Evolutionary conservation across 2,113 vertebrate genomes (phyloP).

Genomic region (Eublepharis macularius): DNA sequence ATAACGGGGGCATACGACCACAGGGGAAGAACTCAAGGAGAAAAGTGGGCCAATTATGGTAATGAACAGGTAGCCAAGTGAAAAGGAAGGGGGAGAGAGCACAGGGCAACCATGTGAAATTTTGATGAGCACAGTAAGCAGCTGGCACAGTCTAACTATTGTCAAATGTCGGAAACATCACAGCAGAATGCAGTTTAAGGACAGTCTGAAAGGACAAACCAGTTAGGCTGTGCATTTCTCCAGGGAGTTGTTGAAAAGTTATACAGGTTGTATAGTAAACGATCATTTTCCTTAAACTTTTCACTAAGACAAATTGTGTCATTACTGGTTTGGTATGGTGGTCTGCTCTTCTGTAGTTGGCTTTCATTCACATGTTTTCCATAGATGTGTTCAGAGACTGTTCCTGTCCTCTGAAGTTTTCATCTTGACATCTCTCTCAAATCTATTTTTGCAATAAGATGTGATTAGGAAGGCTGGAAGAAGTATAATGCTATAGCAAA

Average conservation of each 20-base stretch:
- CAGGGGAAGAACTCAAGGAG: conserved; percentile 57
- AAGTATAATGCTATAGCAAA: neutral
- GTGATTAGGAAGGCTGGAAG: neutral
- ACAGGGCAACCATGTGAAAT: conserved; percentile 31
- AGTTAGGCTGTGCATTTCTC: conserved; percentile 1
- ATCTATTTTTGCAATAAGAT: neutral
- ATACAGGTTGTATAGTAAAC: neutral
- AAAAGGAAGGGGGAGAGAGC: conserved; percentile 30
- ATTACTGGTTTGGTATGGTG: conserved; percentile 14
- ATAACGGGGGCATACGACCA: conserved; percentile 77
- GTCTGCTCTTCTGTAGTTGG: neutral
- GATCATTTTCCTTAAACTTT: neutral
- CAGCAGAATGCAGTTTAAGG: conserved; percentile 4
- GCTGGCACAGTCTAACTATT: conserved; percentile 21
- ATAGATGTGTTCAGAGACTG: neutral
- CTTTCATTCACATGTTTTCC: neutral
- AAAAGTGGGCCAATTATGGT: conserved; percentile 65
- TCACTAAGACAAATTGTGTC: neutral
- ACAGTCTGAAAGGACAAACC: neutral
- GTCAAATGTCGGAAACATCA: conserved; percentile 14
- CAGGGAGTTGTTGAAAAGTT: neutral
- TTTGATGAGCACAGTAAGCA: conserved; percentile 26
- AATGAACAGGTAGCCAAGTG: conserved; percentile 40
- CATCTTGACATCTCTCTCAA: neutral
- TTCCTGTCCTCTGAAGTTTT: conserved; percentile 14